Conservation (phyloP, 2,888 invertebrate species). For the Ectobius pallidus region DNA sequence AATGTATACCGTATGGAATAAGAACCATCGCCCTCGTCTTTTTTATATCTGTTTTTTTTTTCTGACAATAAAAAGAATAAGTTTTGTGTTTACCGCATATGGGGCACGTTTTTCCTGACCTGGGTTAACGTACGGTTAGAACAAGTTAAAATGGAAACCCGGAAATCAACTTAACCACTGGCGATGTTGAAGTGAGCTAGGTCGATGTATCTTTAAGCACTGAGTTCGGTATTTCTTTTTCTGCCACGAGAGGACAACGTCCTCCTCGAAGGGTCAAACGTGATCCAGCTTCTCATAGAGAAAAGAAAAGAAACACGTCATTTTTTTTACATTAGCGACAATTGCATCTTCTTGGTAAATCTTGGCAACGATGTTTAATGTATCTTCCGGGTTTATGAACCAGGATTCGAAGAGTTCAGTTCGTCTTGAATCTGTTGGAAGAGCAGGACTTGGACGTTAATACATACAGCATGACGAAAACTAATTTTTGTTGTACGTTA, state of each 20-base stretch:
- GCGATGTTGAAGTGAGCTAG: no score
- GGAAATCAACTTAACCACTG: no score
- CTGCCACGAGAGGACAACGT: background rate
- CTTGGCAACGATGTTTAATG: background rate
- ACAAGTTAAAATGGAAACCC: background rate
- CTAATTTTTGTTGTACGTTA: background rate
- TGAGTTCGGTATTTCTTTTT: background rate
- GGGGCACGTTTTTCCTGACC: conserved; percentile 7
- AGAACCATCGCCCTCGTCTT: no score
- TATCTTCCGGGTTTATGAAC: background rate
- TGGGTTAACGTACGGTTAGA: conserved; percentile 14
- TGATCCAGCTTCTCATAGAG: no score
- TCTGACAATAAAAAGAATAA: no score
- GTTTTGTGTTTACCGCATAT: background rate
- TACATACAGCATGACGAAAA: no score
- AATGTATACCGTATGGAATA: no score
- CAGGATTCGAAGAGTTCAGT: background rate
- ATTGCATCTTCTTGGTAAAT: background rate
- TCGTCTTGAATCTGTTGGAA: background rate
- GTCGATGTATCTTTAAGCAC: no score
- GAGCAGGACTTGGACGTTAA: no score
- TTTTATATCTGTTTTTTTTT: no score
- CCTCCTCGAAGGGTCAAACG: background rate
- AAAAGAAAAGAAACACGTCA: background rate
- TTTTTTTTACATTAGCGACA: no score